Conservation (phyloP, 2,797 vertebrate genomes). For the Emys orbicularis region DNA sequence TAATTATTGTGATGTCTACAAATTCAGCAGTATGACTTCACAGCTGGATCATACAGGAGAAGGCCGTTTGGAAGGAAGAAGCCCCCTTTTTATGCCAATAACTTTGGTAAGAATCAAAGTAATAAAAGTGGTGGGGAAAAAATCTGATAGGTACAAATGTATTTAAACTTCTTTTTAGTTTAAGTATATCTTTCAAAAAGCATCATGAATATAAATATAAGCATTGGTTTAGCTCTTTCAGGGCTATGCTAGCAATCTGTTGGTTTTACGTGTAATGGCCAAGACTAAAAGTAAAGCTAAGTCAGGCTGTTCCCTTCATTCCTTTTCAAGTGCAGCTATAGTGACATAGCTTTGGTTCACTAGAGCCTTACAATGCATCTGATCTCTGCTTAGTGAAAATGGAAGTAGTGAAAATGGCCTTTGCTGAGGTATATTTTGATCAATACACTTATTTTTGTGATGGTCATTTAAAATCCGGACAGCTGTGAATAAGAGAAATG, state of each 20-base stretch:
- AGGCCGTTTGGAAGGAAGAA: neutral
- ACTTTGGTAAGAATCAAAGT: neutral
- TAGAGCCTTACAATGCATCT: neutral
- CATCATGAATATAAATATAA: neutral
- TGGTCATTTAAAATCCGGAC: neutral
- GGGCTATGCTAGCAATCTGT: neutral
- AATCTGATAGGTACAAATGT: neutral
- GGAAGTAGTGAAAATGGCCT: neutral
- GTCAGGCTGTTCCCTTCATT: neutral
- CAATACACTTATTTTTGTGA: neutral
- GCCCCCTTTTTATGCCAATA: neutral
- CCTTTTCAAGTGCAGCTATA: neutral
- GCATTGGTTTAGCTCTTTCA: neutral
- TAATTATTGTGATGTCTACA: neutral
- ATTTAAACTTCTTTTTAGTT: neutral
- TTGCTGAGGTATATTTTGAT: neutral
- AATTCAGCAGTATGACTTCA: rapidly evolving
- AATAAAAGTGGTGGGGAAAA: neutral
- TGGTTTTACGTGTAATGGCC: neutral
- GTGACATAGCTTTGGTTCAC: neutral
- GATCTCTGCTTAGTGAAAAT: neutral
- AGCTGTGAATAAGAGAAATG: neutral
- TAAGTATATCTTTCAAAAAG: rapidly evolving
- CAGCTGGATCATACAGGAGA: neutral
- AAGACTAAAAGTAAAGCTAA: neutral